phyloP scores from a whole-genome alignment of 2,888 invertebrate genomes.

The Chrysopilus asiliformis region DNA sequence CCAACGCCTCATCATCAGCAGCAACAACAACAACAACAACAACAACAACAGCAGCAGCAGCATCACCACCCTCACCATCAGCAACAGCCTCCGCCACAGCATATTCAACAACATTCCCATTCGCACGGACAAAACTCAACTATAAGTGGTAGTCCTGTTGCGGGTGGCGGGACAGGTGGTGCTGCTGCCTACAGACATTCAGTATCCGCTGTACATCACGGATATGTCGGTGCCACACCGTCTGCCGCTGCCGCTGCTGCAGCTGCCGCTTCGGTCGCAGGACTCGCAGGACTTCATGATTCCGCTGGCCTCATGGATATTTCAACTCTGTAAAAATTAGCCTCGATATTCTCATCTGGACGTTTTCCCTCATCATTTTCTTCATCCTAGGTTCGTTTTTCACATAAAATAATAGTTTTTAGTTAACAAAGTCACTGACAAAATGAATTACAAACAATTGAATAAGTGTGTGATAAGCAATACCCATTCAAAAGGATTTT shows the following conservation, averaged over 20 bases:
- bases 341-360: too few species aligned
- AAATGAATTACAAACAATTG: too few species aligned
- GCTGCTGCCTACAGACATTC: neutral
- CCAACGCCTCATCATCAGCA: slow-evolving; percentile 14
- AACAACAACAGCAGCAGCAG: slow-evolving; percentile 6
- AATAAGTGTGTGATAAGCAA: too few species aligned
- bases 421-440: too few species aligned
- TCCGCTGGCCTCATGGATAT: slow-evolving; percentile 33
- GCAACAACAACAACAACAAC: slow-evolving; percentile 12
- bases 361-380: too few species aligned
- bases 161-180: slow-evolving; percentile 10
- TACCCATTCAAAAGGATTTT: too few species aligned
- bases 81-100: slow-evolving; percentile 5
- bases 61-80: slow-evolving; percentile 13
- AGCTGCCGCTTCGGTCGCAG: slow-evolving; percentile 14
- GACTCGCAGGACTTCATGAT: slow-evolving; percentile 10
- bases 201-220: neutral
- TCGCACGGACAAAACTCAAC: slow-evolving; percentile 7
- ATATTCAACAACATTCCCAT: slow-evolving; percentile 20
- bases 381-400: too few species aligned
- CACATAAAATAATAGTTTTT: too few species aligned
- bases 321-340: slow-evolving; percentile 33
- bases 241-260: slow-evolving; percentile 8
- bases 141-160: slow-evolving; percentile 12
- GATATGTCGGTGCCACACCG: neutral